Evolutionary conservation across 1,140 invertebrate genomes (phyloP).

Genomic region (Ooceraea biroi): DNA sequence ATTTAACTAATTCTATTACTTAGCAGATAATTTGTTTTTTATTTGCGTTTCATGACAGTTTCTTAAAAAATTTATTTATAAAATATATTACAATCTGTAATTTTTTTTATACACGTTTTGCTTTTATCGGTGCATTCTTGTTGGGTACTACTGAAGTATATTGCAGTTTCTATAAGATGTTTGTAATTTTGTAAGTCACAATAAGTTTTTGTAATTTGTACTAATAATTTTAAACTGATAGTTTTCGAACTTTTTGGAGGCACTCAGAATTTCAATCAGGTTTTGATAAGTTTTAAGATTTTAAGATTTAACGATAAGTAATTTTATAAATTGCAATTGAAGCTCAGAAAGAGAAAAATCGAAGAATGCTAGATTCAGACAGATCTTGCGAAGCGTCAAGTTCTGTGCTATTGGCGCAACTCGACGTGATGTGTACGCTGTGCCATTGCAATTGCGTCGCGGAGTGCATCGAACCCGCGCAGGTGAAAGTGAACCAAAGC

Average conservation of each 20-base stretch:
- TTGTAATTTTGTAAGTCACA: background rate
- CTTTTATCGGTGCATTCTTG: background rate
- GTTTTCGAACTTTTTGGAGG: too few species aligned
- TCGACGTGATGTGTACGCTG: constrained; percentile 57
- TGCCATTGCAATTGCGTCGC: constrained; percentile 70
- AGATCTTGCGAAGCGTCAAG: background rate
- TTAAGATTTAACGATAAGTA: too few species aligned
- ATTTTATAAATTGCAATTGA: too few species aligned
- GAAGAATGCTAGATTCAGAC: background rate
- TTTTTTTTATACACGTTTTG: background rate
- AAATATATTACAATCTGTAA: background rate
- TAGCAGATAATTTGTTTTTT: background rate
- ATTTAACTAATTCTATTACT: background rate
- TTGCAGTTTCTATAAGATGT: background rate
- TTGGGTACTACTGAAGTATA: too few species aligned
- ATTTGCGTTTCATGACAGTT: background rate
- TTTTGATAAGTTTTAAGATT: too few species aligned
- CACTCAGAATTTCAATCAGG: too few species aligned
- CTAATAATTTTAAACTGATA: too few species aligned
- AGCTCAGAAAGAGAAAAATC: too few species aligned
- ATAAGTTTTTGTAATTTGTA: constrained; percentile 4
- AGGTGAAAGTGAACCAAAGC: constrained; percentile 78
- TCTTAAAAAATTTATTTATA: background rate
- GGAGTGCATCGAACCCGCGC: constrained; percentile 76
- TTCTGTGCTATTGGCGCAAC: constrained; percentile 48